phyloP scores from a whole-genome alignment of 1,140 invertebrate species.

The Caerostris darwini region DNA sequence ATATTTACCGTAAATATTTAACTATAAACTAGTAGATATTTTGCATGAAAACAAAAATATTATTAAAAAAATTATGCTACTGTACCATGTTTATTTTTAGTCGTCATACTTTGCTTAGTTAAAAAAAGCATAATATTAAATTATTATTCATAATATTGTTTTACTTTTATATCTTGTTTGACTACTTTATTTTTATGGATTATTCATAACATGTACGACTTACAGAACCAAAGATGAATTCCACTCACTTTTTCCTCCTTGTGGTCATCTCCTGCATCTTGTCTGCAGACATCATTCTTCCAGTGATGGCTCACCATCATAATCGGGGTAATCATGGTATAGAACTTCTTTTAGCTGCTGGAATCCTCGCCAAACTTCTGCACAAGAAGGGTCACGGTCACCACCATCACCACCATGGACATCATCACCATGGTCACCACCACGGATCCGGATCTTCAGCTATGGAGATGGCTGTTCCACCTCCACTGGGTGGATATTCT shows the following conservation, averaged over 20 bases:
- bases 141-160: no score
- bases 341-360: slow-evolving; percentile 67
- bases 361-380: slow-evolving; percentile 65
- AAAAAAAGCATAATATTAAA: no score
- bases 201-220: background rate
- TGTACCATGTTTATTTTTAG: no score
- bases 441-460: slow-evolving; percentile 2
- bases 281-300: background rate
- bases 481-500: background rate
- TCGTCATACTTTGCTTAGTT: no score
- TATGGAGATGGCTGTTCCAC: background rate
- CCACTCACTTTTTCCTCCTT: background rate
- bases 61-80: no score
- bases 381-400: slow-evolving; percentile 64
- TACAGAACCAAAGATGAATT: slow-evolving; percentile 54
- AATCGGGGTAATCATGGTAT: slow-evolving; percentile 19
- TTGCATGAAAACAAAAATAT: no score
- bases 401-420: slow-evolving; percentile 53
- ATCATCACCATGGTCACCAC: slow-evolving; percentile 33
- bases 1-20: no score
- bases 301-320: background rate
- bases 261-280: slow-evolving; percentile 25
- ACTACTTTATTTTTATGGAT: no score
- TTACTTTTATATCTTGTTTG: no score
- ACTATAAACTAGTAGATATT: no score